Base-by-base conservation (phyloP, 64 coral and sea anemone genomes). In the Pocillopora damicornis region DNA sequence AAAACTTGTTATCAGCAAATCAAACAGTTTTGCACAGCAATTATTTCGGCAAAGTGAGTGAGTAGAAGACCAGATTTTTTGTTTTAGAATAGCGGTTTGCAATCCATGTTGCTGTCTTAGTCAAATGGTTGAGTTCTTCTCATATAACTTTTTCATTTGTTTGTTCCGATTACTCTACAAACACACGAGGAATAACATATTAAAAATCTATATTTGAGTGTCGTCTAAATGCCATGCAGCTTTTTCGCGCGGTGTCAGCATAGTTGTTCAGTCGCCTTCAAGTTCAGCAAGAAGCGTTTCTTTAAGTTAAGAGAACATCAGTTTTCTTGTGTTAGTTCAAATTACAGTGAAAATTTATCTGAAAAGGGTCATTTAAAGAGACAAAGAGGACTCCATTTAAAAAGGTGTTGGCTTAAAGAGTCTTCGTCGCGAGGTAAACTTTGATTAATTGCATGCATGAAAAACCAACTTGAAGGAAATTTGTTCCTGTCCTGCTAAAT, bases 361-460 rank as follows among this genome's bases (percentile, higher is more conserved):
- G 16, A 51, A 85, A 23, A 15, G 23, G 63, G 72, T 73, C 71
- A 59, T 85, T 72, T 20, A 37, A 25, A 37, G 12, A 72, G 35
- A 30, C 30, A 83, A 85, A 51, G 42, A n/a, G 16, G 56, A 42
- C 17, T 36, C 9, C 81, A 71, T 65, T 85, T 22, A 72, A 57
- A 72, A 85, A 85, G 63, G 42, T 71, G 37, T 85, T 57, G 25
- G 15, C 18, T 22, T 83, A 10, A 20, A 83, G 80, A 83, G 80
- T 63, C 5, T 83, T 83, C 77, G 25, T 60, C 26, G 56, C 59
- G 56, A 79, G 59, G 59, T 26, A 60, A 60, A 79, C 25, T 79
- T 79, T 79, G 58, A 79, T 26, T 51, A 79, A 58, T 58, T 79
- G 77, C 14, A 60, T 76, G 7, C n/a, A 20, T 71, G 22, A 60